phyloP scores from a whole-genome alignment of 2,797 vertebrate species.

The Gouania willdenowi region DNA sequence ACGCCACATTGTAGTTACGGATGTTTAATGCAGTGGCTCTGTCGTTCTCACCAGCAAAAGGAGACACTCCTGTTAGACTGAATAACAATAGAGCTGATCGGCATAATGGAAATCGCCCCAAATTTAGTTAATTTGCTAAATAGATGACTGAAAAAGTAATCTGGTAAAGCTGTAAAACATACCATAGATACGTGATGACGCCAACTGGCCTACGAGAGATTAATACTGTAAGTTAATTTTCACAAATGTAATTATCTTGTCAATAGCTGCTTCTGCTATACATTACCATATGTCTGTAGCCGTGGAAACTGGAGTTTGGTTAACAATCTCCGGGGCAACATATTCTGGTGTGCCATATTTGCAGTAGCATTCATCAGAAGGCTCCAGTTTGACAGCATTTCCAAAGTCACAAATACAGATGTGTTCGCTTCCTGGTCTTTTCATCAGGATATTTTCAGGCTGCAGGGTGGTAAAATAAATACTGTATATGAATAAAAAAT shows the following conservation, averaged over 20 bases:
- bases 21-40: slow-evolving; percentile 88
- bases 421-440: slow-evolving; percentile 77
- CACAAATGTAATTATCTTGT: no score
- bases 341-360: slow-evolving; percentile 94
- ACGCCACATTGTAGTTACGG: slow-evolving; percentile 91
- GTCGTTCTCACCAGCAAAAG: slow-evolving; percentile 92
- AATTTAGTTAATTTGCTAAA: neutral
- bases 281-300: slow-evolving; percentile 97
- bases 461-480: slow-evolving; percentile 34
- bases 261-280: slow-evolving; percentile 53
- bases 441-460: slow-evolving; percentile 94
- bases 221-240: slow-evolving; percentile 1
- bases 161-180: slow-evolving; percentile 5
- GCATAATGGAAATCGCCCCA: no score
- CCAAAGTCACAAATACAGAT: slow-evolving; percentile 94
- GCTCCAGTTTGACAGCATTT: slow-evolving; percentile 79
- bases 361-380: slow-evolving; percentile 84
- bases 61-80: slow-evolving; percentile 93
- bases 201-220: slow-evolving; percentile 61
- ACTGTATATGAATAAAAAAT: neutral
- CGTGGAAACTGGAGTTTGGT: slow-evolving; percentile 88
- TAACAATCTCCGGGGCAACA: slow-evolving; percentile 91
- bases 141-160: neutral
- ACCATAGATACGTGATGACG: slow-evolving; percentile 77
- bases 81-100: neutral